Evolutionary conservation across 2,888 invertebrate species (phyloP), one percentile per base, ranked within the genome.

Genomic region (Drosophila austrosaltans): DNA sequence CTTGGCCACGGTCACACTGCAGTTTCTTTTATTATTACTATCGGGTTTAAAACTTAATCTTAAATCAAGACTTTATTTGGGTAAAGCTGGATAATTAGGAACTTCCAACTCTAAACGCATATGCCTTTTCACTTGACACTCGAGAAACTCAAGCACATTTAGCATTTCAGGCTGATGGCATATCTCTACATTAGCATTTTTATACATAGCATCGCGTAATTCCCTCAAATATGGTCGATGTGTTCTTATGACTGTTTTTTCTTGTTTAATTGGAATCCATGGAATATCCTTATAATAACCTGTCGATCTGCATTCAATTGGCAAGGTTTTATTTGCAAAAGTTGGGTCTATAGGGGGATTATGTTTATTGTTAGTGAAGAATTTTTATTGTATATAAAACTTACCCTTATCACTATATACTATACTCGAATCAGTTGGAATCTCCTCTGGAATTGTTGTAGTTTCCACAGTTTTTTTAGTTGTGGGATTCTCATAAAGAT

Each of bases 261-360:
- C 72, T 71, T 63, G 57, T 65, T 86, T 64, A 64, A 48, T 80
- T 77, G 82, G 77, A 72, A 82, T 79, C 86, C 69, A 65, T 82
- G 84, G 78, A 88, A 25, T 25, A 22, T 48, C 48, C 2, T 48
- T 48, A 25, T 25, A 25, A 25, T 48, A 48, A 10, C 7, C 48
- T 4, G 48, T 48, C 25, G 48, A 22, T 48, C 4, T 48, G 22
- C 48, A 48, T 25, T 25, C 48, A 10, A 25, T 10, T 10, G 48
- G 48, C 48, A 48, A 48, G 2, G 12, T 22, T 48, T 48, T 48
- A 3, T 8, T 3, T 3, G 25, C 12, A 1, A 25, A 48, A 10
- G 48, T 12, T 8, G 10, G 12, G 8, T 8, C 48, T 48, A 25
- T 12, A 22, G 25, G 25, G 1, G 22, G 2, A 48, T 4, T 25